Conservation (phyloP, 2,113 vertebrate species). For the Himantopus leucocephalus region DNA sequence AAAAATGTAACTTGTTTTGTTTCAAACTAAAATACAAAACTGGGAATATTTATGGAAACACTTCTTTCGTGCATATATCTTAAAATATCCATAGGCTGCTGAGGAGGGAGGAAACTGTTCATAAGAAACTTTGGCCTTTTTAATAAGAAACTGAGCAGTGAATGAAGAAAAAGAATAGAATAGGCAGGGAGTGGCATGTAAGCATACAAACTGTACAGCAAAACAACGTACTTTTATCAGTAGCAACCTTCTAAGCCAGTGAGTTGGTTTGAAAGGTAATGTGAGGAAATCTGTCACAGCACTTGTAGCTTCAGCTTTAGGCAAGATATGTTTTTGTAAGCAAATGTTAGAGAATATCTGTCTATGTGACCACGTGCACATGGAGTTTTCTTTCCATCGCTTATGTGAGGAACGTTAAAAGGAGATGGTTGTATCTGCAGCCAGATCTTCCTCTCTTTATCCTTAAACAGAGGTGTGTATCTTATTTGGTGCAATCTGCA, state of each 20-base stretch:
- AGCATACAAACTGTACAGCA: neutral
- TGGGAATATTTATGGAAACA: neutral
- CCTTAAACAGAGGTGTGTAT: neutral
- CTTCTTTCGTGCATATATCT: neutral
- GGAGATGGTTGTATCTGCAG: neutral
- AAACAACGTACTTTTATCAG: neutral
- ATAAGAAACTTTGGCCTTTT: neutral
- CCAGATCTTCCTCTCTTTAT: neutral
- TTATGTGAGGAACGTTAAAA: neutral
- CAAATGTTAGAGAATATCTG: neutral
- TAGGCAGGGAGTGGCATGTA: neutral
- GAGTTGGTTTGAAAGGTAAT: neutral
- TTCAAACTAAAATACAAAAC: neutral
- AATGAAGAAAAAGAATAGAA: neutral
- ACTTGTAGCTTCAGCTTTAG: neutral
- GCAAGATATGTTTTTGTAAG: neutral
- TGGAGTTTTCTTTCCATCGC: neutral
- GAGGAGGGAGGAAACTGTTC: neutral
- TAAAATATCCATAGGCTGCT: neutral
- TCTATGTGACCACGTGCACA: accelerated
- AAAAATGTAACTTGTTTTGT: neutral
- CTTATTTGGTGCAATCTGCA: neutral
- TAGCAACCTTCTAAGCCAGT: neutral
- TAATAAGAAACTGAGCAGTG: neutral
- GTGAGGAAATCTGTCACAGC: neutral